Base-by-base conservation (phyloP, 2,888 invertebrate species). In the Alcis repandata region DNA sequence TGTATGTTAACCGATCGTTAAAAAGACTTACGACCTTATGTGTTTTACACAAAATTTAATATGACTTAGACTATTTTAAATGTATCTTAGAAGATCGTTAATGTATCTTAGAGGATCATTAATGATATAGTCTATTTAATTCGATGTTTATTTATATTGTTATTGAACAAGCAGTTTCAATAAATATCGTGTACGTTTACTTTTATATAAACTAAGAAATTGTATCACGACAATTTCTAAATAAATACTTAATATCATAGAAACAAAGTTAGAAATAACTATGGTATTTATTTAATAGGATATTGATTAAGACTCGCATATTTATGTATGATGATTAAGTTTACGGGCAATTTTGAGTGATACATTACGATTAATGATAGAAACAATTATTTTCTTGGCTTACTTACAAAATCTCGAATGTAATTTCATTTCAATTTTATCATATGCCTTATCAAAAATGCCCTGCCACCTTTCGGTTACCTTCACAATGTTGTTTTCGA, bases 161-260 rank as follows among this genome's bases (percentile, higher is more conserved):
- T 20, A 40, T 40, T 22, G 22, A 53, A 53, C 15, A 9, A 45
- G 56, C 36, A 56, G 56, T 56, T 46, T 33, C 45, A 45, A 56
- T 36, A 56, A 45, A 43, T 65, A 49, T 59, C 63, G 49, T 71
- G 67, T 68, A 64, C 58, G 67, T 72, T 69, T 71, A 72, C 70
- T 74, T 71, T 69, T 68, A 46, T 64, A 69, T 71, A 83, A 72
- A 79, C 86, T 88, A 88, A 48, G 57, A 59, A 58, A 59, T 53
- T 53, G 57, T 46, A 43, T 33, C 20, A 58, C 52, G 56, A 64
- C 45, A 57, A 64, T 54, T 51, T 79, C 84, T 87, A 90, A 91
- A 91, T 91, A 91, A 91, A 91, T 91, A 91, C 90, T 90, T 85
- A 88, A 88, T 87, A 89, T 87, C 89, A 86, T 87, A 88, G 84